Evolutionary conservation across 2,888 invertebrate genomes (phyloP).

Genomic region (Choristoneura rosaceana): DNA sequence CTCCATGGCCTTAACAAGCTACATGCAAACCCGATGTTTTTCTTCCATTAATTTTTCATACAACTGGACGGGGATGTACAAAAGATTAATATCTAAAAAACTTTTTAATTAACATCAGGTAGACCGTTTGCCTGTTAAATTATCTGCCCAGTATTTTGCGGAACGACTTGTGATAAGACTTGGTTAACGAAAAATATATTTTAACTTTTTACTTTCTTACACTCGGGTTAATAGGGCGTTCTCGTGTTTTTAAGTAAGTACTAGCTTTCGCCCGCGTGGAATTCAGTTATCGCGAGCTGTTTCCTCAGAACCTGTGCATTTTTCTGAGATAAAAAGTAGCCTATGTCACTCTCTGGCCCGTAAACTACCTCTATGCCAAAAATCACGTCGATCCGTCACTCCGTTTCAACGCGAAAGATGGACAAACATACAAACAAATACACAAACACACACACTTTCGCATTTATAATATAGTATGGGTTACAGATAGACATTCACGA

Average conservation of each 20-base stretch:
- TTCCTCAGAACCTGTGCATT: no score
- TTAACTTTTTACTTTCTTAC: not conserved
- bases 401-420: no score
- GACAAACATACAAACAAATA: no score
- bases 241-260: not conserved
- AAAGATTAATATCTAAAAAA: constrained; percentile 36
- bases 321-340: no score
- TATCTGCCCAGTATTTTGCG: not conserved
- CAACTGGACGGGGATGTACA: constrained; percentile 27
- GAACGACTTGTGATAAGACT: not conserved
- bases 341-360: no score
- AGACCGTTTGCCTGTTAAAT: constrained; percentile 11
- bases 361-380: no score
- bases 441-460: no score
- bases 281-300: no score
- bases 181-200: not conserved
- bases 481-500: no score
- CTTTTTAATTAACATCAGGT: constrained; percentile 29
- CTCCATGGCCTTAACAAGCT: not conserved
- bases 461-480: no score
- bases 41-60: constrained; percentile 37
- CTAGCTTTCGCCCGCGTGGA: no score
- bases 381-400: no score
- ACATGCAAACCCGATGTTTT: constrained; percentile 13
- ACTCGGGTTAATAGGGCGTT: not conserved